phyloP scores from a whole-genome alignment of 2,113 vertebrate species.

The Amia ocellicauda region DNA sequence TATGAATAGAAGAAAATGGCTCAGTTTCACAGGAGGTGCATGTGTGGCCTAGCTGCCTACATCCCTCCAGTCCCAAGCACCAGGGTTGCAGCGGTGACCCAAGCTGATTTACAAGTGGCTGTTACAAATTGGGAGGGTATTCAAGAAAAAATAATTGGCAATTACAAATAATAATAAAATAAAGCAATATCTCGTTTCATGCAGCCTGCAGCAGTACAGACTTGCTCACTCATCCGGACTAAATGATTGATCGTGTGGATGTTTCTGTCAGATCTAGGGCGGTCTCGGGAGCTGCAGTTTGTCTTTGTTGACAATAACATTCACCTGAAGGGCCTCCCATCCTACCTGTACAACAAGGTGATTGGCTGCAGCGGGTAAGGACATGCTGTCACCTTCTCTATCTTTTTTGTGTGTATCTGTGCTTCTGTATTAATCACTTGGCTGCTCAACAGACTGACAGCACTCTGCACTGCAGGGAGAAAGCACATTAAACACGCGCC shows the following conservation, averaged over 20 bases:
- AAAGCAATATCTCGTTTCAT: too few species aligned
- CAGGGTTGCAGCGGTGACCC: too few species aligned
- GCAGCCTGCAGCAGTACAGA: slow-evolving; percentile 63
- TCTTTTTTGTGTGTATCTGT: not conserved
- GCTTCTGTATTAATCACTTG: slow-evolving; percentile 15
- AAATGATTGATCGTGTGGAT: slow-evolving; percentile 3
- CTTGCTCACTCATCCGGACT: slow-evolving; percentile 58
- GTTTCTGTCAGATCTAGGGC: slow-evolving; percentile 80
- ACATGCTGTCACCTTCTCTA: not conserved
- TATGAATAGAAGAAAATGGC: too few species aligned
- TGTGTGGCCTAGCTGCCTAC: too few species aligned
- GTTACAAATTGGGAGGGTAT: too few species aligned
- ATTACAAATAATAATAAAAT: too few species aligned
- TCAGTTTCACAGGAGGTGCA: too few species aligned
- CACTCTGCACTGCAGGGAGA: not conserved
- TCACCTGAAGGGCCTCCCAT: slow-evolving; percentile 85
- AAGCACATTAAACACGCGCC: too few species aligned
- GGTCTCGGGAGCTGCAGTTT: slow-evolving; percentile 89
- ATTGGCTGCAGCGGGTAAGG: slow-evolving; percentile 88
- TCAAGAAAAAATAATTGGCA: too few species aligned
- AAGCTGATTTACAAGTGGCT: too few species aligned
- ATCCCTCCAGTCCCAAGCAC: too few species aligned
- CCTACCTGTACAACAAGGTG: slow-evolving; percentile 94
- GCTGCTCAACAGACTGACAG: slow-evolving; percentile 26
- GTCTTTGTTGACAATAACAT: slow-evolving; percentile 95